phyloP scores from a whole-genome alignment of 2,888 invertebrate genomes.

The Troides aeacus region DNA sequence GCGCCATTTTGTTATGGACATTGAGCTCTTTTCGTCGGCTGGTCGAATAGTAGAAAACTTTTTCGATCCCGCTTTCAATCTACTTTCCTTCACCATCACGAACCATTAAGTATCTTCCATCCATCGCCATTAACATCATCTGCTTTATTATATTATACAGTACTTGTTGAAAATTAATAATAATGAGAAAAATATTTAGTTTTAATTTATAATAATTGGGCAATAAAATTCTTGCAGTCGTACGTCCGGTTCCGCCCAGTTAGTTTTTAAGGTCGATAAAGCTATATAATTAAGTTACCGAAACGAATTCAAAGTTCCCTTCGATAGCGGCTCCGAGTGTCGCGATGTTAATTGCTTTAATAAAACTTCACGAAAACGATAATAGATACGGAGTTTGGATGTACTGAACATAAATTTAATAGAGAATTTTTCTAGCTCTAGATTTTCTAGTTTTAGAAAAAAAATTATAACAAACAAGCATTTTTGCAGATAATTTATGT shows the following conservation, averaged over 20 bases:
- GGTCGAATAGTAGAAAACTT: too few relatives aligned
- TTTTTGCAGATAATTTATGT: too few relatives aligned
- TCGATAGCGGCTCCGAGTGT: conserved; percentile 21
- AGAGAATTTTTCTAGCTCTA: not conserved
- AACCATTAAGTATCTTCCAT: too few relatives aligned
- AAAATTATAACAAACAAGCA: not conserved
- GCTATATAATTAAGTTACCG: conserved; percentile 16
- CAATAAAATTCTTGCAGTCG: not conserved
- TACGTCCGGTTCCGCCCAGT: conserved; percentile 3
- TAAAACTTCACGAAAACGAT: conserved; percentile 20
- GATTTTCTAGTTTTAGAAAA: not conserved
- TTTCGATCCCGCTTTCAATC: too few relatives aligned
- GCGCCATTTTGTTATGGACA: too few relatives aligned
- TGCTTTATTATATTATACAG: too few relatives aligned
- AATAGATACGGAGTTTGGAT: conserved; percentile 14
- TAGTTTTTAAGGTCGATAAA: conserved; percentile 22
- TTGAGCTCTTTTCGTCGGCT: too few relatives aligned
- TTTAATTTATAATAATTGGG: conserved; percentile 7
- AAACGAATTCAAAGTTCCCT: conserved; percentile 9
- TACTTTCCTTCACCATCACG: too few relatives aligned
- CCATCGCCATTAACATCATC: too few relatives aligned
- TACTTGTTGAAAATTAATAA: too few relatives aligned
- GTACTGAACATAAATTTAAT: not conserved
- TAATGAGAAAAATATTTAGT: not conserved
- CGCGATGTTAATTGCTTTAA: conserved; percentile 21